Conservation (phyloP, 2,888 invertebrate species). For the Agrotis segetum region DNA sequence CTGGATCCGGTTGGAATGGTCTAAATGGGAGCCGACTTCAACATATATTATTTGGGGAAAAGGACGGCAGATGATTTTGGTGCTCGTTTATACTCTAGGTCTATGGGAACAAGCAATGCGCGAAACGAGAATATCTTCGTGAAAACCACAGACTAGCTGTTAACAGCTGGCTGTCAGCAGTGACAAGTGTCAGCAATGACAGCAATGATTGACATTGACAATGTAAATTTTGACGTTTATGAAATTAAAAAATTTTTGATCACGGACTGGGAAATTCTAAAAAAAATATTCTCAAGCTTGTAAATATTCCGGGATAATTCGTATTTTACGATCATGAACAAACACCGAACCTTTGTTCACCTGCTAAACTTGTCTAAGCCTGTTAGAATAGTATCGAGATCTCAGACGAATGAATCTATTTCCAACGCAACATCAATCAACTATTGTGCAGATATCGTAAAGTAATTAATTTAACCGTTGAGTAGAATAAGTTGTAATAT, state of each 20-base stretch:
- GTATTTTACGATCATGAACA: conserved; percentile 52
- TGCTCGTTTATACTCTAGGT: too few species aligned
- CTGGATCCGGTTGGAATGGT: too few species aligned
- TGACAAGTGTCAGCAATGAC: background rate
- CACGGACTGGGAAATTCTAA: too few species aligned
- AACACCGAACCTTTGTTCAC: conserved; percentile 39
- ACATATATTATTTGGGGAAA: too few species aligned
- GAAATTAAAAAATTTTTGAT: background rate
- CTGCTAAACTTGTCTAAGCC: conserved; percentile 52
- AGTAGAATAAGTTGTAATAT: background rate
- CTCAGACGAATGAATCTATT: conserved; percentile 66
- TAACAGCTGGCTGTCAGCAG: too few species aligned
- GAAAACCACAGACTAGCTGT: too few species aligned
- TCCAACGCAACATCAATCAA: conserved; percentile 68
- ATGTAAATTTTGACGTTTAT: background rate
- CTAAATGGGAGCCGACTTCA: too few species aligned
- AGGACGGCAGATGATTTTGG: too few species aligned
- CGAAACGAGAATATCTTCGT: conserved; percentile 1
- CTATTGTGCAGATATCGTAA: conserved; percentile 79
- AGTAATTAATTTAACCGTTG: conserved; percentile 66
- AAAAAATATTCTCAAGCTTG: background rate
- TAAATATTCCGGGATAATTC: background rate
- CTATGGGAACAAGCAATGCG: too few species aligned
- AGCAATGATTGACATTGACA: background rate
- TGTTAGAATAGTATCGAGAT: conserved; percentile 60